Evolutionary conservation across 2,888 invertebrate genomes (phyloP).

Genomic region (Troglohyphantes excavatus): DNA sequence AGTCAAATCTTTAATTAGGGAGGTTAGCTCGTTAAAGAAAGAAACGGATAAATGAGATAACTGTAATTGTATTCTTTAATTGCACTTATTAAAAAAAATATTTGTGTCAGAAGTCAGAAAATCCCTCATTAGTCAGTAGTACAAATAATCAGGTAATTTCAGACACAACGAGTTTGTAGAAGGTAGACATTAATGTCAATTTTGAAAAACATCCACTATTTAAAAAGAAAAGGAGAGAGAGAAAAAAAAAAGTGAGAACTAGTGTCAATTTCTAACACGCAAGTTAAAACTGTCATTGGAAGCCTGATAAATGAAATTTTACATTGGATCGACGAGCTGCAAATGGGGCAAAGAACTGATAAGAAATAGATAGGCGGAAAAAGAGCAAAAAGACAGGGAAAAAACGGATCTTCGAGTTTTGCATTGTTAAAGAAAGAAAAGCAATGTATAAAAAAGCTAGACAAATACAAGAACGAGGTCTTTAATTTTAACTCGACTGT

Average conservation of each 20-base stretch:
- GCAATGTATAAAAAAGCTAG: slow-evolving; percentile 8
- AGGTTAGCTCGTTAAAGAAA: too few relatives aligned
- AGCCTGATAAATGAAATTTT: slow-evolving; percentile 55
- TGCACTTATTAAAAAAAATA: too few relatives aligned
- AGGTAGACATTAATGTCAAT: slow-evolving; percentile 2
- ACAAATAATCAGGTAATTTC: too few relatives aligned
- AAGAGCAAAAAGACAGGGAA: not conserved
- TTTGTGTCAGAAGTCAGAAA: too few relatives aligned
- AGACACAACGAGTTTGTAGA: too few relatives aligned
- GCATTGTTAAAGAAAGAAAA: slow-evolving; percentile 14
- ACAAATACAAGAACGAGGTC: slow-evolving; percentile 31
- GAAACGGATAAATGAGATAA: too few relatives aligned
- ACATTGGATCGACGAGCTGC: slow-evolving; percentile 42
- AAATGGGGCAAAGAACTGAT: slow-evolving; percentile 51
- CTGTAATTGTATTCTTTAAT: too few relatives aligned
- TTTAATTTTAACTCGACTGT: slow-evolving; percentile 54
- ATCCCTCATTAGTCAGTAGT: too few relatives aligned
- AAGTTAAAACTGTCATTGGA: slow-evolving; percentile 54
- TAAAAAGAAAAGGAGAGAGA: slow-evolving; percentile 7
- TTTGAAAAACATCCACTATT: slow-evolving; percentile 22
- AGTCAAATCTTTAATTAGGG: too few relatives aligned
- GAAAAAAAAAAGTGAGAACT: too few relatives aligned
- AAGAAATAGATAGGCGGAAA: slow-evolving; percentile 30
- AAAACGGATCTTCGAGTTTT: slow-evolving; percentile 8
- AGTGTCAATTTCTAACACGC: slow-evolving; percentile 26